Base-by-base conservation (phyloP, 2,888 invertebrate species). In the Teleiodes luculella region DNA sequence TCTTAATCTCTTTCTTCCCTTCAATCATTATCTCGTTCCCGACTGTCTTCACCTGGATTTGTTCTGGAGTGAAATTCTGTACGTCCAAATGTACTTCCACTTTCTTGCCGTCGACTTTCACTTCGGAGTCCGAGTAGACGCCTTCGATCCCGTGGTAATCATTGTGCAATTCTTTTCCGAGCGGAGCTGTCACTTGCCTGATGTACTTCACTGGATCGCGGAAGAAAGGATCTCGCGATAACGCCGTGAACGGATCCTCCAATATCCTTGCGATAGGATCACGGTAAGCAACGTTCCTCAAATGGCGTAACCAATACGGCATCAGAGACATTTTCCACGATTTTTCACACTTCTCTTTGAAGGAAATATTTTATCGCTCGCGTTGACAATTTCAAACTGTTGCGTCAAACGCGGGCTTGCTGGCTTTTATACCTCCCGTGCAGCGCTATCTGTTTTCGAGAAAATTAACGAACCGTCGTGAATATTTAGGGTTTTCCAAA, bases 41-140 rank as follows among this genome's bases (percentile, higher is more conserved):
- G 0, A 94, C 90, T 0, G 94, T 95, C 77, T 95, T 95, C 16
- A 96, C 95, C 7, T 91, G 90, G 35, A 96, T 92, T 77, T 96
- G 96, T 13, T 93, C 92, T 0, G 96, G 95, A n/a, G 91, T 85
- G 68, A 95, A 96, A 65, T 95, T 94, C 67, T 94, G 92, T 0
- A 96, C 95, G 70, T 96, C 95, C 65, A 95, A 80, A 61, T 92
- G 92, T 8, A 94, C 93, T 71, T 93, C 93, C 60, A 93, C 94
- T 57, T 93, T 93, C 65, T 94, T 92, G n/a, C 92, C 91, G 68
- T 92, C 92, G 16, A 87, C 78, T 56, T 91, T 86, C 4, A 93
- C 82, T 55, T 90, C 91, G 0, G 90, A 90, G 11, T 90, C 91
- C 18, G 91, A 90, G 66, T 90, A 91, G 36, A 88, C 75, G 14